Evolutionary conservation across 2,113 vertebrate species (phyloP).

Genomic region (Lontra canadensis): DNA sequence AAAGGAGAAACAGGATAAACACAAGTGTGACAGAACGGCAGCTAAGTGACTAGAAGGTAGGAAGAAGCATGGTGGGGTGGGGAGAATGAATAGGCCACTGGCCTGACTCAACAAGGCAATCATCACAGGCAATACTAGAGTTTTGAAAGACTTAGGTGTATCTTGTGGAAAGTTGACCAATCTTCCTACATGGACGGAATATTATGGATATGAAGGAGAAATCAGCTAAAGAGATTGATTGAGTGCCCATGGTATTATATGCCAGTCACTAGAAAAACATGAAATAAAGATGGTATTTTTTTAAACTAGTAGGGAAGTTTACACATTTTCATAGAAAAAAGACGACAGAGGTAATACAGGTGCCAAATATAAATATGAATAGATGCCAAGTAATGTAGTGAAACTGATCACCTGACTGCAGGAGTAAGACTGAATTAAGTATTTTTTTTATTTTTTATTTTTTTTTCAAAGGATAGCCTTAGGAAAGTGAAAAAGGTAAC

Average conservation of each 20-base stretch:
- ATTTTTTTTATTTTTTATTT: too few species aligned
- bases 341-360: background rate
- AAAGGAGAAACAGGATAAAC: background rate
- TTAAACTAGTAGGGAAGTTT: background rate
- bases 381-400: background rate
- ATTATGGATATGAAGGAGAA: background rate
- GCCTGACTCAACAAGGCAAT: constrained; percentile 10
- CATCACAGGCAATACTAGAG: background rate
- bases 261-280: background rate
- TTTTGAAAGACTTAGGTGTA: background rate
- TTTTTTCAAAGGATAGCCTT: background rate
- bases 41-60: background rate
- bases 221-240: constrained; percentile 27
- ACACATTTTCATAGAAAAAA: background rate
- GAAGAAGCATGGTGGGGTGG: background rate
- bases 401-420: background rate
- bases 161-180: background rate
- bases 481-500: background rate
- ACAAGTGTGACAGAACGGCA: background rate
- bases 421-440: background rate
- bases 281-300: background rate
- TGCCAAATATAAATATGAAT: background rate
- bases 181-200: background rate
- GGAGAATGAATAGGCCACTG: background rate
- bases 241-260: background rate